Evolutionary conservation across 37 sponge, comb jelly and placozoan species (phyloP), one percentile per base, ranked within the genome.

Genomic region (Oopsacas minuta): DNA sequence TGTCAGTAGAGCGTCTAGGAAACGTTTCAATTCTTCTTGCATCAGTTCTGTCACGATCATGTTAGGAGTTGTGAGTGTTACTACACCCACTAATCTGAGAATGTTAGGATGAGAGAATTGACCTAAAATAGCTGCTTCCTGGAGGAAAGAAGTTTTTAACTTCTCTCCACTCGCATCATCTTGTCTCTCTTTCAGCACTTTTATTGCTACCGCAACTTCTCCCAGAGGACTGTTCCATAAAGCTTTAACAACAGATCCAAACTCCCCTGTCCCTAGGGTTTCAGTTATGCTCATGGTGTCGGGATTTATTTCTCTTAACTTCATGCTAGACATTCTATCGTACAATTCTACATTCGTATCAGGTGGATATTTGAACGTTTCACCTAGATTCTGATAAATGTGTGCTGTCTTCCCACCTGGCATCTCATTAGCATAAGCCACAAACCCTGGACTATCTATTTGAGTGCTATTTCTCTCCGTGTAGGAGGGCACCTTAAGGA

Each of bases 21-120:
- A 61, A 3, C 75, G 75, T 61, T 12, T 61, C 28, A 61, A 34
- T 12, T 61, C 75, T 61, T 61, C 75, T 12, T 61, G 75, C 75
- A 61, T 61, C 75, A 61, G 75, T 12, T 61, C 75, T 12, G 75
- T 61, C 75, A 61, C 75, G 7, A 61, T 61, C 75, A 61, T 61
- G 75, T 61, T 61, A 61, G 75, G 75, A 3, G 75, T 34, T 32
- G 75, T 61, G 17, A 61, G 75, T 12, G 75, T 61, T 3, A 61
- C 75, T 34, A 61, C 75, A 5, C 75, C 75, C 75, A 61, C 75
- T 34, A 61, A 12, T 61, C 75, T 3, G 28, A 61, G 75, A 34
- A 61, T 12, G 75, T 61, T 61, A 5, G 75, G 75, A 34, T 61
- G 75, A 5, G 75, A 61, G 75, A 61, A 61, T 34, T 61, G 75